phyloP scores from a whole-genome alignment of 2,113 vertebrate species.

The Callipepla squamata region DNA sequence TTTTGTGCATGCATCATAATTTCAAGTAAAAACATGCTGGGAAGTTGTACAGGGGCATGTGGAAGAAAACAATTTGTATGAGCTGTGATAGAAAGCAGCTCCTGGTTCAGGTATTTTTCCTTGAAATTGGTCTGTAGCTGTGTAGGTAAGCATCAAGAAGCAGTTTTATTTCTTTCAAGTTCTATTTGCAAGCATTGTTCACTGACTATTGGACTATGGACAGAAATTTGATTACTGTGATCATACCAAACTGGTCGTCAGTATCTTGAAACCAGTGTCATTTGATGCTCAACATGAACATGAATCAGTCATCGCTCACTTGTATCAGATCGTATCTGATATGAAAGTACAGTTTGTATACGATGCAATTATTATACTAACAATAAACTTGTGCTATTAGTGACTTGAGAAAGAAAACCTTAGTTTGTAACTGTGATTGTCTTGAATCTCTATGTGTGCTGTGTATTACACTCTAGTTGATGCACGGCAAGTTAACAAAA shows the following conservation, averaged over 20 bases:
- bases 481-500: constrained; percentile 22
- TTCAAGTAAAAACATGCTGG: neutral
- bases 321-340: neutral
- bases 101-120: neutral
- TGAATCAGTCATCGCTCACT: neutral
- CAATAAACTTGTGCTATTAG: neutral
- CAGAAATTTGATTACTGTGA: neutral
- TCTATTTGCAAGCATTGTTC: neutral
- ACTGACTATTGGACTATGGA: neutral
- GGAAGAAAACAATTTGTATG: neutral
- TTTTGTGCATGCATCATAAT: neutral
- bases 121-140: neutral
- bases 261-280: neutral
- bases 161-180: neutral
- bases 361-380: neutral
- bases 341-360: neutral
- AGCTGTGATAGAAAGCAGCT: neutral
- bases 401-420: neutral
- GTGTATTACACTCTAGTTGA: constrained; percentile 31
- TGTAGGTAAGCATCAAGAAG: neutral
- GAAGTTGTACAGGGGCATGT: neutral
- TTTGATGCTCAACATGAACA: neutral
- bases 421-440: neutral
- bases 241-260: neutral
- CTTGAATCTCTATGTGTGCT: neutral